Percentiles rank a stretch among this genome's conserved stretches.
Evolutionary conservation across 2,113 vertebrate genomes (phyloP).

Genomic region (Phalacrocorax pelagicus): DNA sequence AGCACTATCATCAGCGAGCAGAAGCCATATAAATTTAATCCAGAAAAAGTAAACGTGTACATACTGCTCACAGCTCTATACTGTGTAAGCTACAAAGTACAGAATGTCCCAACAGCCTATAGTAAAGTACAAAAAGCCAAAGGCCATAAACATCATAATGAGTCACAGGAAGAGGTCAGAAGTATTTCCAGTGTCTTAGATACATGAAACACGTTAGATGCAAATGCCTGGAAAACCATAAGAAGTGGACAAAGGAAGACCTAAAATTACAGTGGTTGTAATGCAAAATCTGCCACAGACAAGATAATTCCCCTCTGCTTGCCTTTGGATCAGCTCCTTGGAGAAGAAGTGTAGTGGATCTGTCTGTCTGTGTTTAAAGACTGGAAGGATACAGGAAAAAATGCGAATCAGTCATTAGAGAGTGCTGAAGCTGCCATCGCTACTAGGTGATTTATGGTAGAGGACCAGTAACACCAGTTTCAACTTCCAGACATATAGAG

Average conservation of each 20-base stretch:
- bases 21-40: background rate
- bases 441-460: background rate
- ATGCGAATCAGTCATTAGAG: background rate
- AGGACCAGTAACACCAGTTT: background rate
- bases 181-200: background rate
- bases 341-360: background rate
- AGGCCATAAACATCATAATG: fast-evolving
- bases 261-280: background rate
- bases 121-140: background rate
- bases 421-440: background rate
- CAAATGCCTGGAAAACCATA: background rate
- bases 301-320: background rate
- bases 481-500: background rate
- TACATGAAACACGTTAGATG: fast-evolving
- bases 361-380: background rate
- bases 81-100: background rate
- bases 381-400: background rate
- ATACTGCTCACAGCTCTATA: background rate
- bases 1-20: background rate
- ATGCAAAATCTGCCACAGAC: background rate
- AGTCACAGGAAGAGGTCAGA: background rate
- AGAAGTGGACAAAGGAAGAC: background rate
- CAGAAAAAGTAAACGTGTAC: background rate
- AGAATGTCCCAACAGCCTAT: background rate
- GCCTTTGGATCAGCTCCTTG: background rate